These are phyloP conservation scores for Drosophila setifemur DNA, from an alignment of 1,140 invertebrate genomes.

Conservation along the genomic window DNA sequence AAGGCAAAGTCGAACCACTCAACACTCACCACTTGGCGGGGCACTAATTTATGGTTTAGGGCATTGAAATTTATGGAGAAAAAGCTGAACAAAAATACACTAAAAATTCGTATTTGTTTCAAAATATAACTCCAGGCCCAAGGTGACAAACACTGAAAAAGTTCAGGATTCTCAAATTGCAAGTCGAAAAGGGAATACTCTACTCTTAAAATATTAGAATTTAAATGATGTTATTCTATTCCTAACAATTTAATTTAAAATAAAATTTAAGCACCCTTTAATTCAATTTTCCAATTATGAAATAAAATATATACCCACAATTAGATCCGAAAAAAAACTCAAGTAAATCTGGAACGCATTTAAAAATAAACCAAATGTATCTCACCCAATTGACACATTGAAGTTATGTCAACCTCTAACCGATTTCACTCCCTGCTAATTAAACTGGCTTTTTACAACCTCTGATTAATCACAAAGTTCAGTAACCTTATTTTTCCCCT, in stretches of 20 bases:
- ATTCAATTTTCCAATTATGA: no score
- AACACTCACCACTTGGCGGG: constrained; percentile 50
- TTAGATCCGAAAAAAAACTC: no score
- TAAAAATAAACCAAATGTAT: constrained; percentile 17
- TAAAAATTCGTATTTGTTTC: constrained; percentile 52
- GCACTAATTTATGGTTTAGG: constrained; percentile 75
- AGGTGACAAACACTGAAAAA: constrained; percentile 39
- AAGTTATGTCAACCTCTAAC: constrained; percentile 6
- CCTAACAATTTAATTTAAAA: no score
- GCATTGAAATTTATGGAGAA: constrained; percentile 66
- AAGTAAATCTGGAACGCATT: no score
- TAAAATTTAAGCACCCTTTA: no score
- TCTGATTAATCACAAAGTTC: constrained; percentile 36
- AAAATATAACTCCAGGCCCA: constrained; percentile 33
- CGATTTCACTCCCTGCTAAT: constrained; percentile 13
- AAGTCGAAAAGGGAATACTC: neutral
- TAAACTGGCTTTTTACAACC: constrained; percentile 17
- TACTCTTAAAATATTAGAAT: neutral
- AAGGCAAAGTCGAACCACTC: constrained; percentile 18
- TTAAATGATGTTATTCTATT: neutral
- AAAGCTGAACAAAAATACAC: constrained; percentile 48
- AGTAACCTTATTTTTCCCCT: constrained; percentile 18
- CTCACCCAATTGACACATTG: neutral
- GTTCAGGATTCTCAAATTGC: neutral
- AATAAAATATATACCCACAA: no score